Percentiles rank a stretch among this genome's conserved stretches.
phyloP scores from a whole-genome alignment of 2,797 vertebrate genomes.

The Enteromius radiatus region DNA sequence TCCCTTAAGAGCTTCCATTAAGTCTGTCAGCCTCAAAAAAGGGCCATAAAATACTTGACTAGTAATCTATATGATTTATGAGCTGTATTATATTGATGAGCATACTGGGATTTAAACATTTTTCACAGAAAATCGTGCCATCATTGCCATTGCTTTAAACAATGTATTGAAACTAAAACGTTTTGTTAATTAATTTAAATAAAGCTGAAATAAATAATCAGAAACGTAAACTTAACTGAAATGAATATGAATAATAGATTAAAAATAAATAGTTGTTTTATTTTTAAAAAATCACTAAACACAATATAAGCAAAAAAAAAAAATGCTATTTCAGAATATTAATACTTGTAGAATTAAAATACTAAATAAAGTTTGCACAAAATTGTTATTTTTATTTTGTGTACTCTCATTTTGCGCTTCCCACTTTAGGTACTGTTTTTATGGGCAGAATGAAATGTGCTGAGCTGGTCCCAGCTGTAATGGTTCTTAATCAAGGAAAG shows the following conservation, averaged over 20 bases:
- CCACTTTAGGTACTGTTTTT: constrained; percentile 50
- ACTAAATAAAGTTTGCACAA: background rate
- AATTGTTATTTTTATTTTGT: constrained; percentile 53
- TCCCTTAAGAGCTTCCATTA: background rate
- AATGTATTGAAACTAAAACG: background rate
- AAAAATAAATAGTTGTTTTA: too few relatives aligned
- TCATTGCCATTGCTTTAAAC: background rate
- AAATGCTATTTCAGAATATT: background rate
- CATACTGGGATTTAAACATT: background rate
- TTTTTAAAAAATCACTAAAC: background rate
- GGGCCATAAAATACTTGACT: background rate
- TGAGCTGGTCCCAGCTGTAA: constrained; percentile 70
- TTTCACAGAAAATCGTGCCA: background rate
- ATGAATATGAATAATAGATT: background rate
- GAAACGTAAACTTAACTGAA: background rate
- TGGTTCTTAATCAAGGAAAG: constrained; percentile 64
- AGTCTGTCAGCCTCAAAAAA: background rate
- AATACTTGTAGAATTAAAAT: background rate
- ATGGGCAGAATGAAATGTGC: constrained; percentile 65
- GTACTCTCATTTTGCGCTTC: constrained; percentile 35
- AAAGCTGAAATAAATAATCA: background rate
- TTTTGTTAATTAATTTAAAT: background rate
- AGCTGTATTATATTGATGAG: background rate
- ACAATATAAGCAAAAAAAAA: background rate
- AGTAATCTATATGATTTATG: background rate